Base-by-base conservation (phyloP, 2,888 invertebrate species). In the Glyphotaelius pellucidus region DNA sequence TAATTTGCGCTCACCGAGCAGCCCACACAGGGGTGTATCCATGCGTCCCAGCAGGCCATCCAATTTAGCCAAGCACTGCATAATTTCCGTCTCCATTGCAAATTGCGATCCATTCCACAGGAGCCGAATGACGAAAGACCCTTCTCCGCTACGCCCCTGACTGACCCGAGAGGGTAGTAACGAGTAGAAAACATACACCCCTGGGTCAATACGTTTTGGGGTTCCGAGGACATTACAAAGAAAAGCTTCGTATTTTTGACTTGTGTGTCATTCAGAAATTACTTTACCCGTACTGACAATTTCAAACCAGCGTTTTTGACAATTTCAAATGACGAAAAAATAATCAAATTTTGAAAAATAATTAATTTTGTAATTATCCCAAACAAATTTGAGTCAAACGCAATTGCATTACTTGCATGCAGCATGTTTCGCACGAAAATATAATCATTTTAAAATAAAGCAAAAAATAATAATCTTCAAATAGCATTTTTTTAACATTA, bases 31-130 rank as follows among this genome's bases (percentile, higher is more conserved):
- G 87, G 52, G 87, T 35, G 25, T 79, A 67, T 84, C 84, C n/a
- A 80, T 42, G 84, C 42, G 32, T 35, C n/a, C 30, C 19, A 25
- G 67, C 38, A 35, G 84, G 52, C 81, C 30, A 81, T 80, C 91
- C 91, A 91, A 88, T 91, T 91, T 91, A 35, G 67, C 85, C 67
- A 90, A 90, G 90, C 90, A 83, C 85, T 90, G 90, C 90, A 90
- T 90, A 90, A 90, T 90, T 90, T 90, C 79, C 84, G 85, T 90
- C 90, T 90, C 80, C 84, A 90, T 90, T 90, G 90, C 90, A 90
- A 90, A 90, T 90, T 89, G 35, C 35, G 38, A 89, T 38, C 79
- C 31, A 32, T n/a, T 89, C 87, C 35, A 80, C 79, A 35, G 85
- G 32, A 84, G 32, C 84, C 85, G 31, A 83, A 84, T 84, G 84